Base-by-base conservation (phyloP, 1,140 invertebrate genomes). In the Diorhabda elongata region DNA sequence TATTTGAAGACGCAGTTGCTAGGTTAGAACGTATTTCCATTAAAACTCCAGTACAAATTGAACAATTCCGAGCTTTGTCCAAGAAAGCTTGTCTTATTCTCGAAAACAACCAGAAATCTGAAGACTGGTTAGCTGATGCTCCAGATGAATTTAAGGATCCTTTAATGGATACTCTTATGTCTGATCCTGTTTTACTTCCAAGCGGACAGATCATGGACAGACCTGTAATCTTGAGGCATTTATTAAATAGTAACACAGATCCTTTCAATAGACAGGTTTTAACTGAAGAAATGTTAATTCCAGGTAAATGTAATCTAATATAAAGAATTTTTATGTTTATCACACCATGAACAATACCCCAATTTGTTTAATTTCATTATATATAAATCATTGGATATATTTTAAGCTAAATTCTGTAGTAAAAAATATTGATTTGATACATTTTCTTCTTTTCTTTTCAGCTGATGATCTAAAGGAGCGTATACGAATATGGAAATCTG, bases 61-160 rank as follows among this genome's bases (percentile, higher is more conserved):
- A 94, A 74, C 87, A 90, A 69, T 98, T 98, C 76, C 85, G 88
- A 76, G 84, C 87, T 42, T 85, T 99, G 9, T 90, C 92, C 3
- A 87, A 89, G 63, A 90, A 90, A 79, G 94, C 96, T 3, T 88
- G 92, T 73, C 85, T 91, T 71, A 90, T 96, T 70, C 83, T 83
- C 69, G 87, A 93, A 68, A 89, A 91, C 69, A 98, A 98, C 83
- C 88, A 92, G 77, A 90, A 93, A 71, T 88, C 88, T 73, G 91
- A 94, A 77, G 93, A 96, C 71, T 96, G 98, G 81, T 96, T 91
- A 78, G 94, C 93, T 44, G 96, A 99, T 81, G 95, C 96, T 58
- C 97, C 97, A 1, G 97, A 99, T 73, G 96, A 98, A 82, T 99
- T 98, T 81, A 91, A 91, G 83, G 97, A 98, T 87, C 96, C 97